These are phyloP conservation scores for Umimayanthus chanpuru DNA, from an alignment of 92 coral and sea anemone species.

Conservation along the genomic window DNA sequence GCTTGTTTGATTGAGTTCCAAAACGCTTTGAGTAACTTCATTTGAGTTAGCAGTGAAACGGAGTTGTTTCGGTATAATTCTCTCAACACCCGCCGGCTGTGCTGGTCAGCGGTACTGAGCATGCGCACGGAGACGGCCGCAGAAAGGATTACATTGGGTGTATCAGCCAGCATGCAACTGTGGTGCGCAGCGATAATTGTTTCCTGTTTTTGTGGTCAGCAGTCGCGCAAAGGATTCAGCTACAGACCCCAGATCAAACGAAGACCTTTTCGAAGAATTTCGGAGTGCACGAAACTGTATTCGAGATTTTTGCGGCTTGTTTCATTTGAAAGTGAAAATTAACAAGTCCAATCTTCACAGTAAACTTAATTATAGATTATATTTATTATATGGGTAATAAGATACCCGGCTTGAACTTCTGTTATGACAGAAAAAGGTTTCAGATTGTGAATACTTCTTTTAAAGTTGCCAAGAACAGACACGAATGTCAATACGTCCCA, in stretches of 20 bases:
- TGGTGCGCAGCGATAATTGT: background rate
- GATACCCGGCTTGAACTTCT: background rate
- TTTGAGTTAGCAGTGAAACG: slow-evolving; percentile 38
- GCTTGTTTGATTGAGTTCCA: slow-evolving; percentile 86
- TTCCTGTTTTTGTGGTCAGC: background rate
- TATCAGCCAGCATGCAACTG: background rate
- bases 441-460: too few relatives aligned
- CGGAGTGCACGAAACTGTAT: background rate
- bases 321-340: background rate
- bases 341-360: background rate
- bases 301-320: background rate
- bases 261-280: background rate
- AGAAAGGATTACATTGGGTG: background rate
- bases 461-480: background rate
- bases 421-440: background rate
- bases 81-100: too few relatives aligned
- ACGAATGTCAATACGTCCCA: background rate
- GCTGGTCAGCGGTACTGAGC: background rate
- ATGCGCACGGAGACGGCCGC: background rate
- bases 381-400: background rate
- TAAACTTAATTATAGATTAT: too few relatives aligned
- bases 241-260: background rate
- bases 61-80: background rate
- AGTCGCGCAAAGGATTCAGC: background rate
- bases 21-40: slow-evolving; percentile 91